phyloP scores from a whole-genome alignment of 2,797 vertebrate species.

The Dicrostonyx torquatus region DNA sequence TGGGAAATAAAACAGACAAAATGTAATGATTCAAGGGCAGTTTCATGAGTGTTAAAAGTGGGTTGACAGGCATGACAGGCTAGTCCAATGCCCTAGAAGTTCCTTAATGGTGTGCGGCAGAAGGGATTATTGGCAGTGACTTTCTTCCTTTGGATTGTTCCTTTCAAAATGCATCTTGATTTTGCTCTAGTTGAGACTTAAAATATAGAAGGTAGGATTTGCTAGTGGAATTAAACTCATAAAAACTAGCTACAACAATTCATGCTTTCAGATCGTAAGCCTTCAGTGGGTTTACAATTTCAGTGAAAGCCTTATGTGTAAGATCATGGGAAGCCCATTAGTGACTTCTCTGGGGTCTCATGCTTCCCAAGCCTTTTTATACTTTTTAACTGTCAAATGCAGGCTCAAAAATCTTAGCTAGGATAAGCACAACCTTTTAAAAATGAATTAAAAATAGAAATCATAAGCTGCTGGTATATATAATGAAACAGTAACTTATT shows the following conservation, averaged over 20 bases:
- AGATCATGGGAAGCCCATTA: constrained; percentile 71
- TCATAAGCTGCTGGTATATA: not conserved
- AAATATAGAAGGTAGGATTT: constrained; percentile 75
- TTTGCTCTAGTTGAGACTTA: constrained; percentile 71
- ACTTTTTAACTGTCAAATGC: constrained; percentile 61
- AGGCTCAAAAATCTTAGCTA: constrained; percentile 51
- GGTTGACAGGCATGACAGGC: not conserved
- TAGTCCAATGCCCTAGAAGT: constrained; percentile 15
- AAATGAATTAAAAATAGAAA: constrained; percentile 36
- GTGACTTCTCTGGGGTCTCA: constrained; percentile 59
- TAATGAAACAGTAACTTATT: not conserved
- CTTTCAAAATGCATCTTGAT: constrained; percentile 25
- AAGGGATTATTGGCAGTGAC: not conserved
- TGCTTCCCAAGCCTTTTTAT: constrained; percentile 64
- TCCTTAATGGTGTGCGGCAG: not conserved
- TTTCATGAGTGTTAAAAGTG: constrained; percentile 21
- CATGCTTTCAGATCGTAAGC: constrained; percentile 64
- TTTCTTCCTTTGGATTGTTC: constrained; percentile 33
- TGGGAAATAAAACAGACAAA: constrained; percentile 44
- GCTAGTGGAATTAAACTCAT: constrained; percentile 64
- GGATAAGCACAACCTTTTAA: constrained; percentile 45
- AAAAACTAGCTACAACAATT: constrained; percentile 60
- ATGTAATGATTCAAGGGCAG: constrained; percentile 31
- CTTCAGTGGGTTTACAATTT: constrained; percentile 61
- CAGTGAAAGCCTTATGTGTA: constrained; percentile 48